Evolutionary conservation across 2,888 invertebrate genomes (phyloP).

Genomic region (Leptopilina syphax): DNA sequence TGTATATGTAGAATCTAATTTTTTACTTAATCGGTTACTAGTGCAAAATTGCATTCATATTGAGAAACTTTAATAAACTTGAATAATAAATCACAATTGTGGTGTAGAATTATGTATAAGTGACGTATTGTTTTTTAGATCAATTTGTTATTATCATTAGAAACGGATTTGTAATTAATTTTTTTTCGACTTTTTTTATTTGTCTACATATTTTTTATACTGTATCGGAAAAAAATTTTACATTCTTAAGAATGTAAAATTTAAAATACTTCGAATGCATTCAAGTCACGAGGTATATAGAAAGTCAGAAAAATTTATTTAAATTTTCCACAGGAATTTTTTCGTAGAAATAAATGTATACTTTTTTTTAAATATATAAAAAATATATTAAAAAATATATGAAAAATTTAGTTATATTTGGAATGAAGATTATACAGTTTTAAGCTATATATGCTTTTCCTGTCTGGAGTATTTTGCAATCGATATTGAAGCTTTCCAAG

Average conservation of each 20-base stretch:
- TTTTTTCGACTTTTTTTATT: too few species aligned
- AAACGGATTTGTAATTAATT: not conserved
- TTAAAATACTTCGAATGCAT: too few species aligned
- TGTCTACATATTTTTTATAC: too few species aligned
- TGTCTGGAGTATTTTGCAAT: slow-evolving; percentile 35
- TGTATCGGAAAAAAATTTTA: too few species aligned
- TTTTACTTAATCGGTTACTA: slow-evolving; percentile 10
- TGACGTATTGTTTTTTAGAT: slow-evolving; percentile 1
- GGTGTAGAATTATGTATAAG: not conserved
- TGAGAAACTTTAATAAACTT: slow-evolving; percentile 20
- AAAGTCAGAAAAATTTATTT: too few species aligned
- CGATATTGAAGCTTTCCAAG: slow-evolving; percentile 34
- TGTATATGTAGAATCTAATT: slow-evolving; percentile 5
- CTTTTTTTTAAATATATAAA: too few species aligned
- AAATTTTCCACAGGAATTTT: too few species aligned
- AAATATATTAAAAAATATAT: too few species aligned
- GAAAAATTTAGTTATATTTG: slow-evolving; percentile 9
- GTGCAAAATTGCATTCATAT: slow-evolving; percentile 9
- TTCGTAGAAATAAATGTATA: too few species aligned
- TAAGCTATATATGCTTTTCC: slow-evolving; percentile 18
- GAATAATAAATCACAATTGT: slow-evolving; percentile 28
- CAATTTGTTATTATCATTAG: not conserved
- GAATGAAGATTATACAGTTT: slow-evolving; percentile 13
- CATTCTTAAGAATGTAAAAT: too few species aligned
- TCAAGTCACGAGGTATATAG: too few species aligned